phyloP scores from a whole-genome alignment of 1,140 invertebrate species.

The Parapsyche elsis region DNA sequence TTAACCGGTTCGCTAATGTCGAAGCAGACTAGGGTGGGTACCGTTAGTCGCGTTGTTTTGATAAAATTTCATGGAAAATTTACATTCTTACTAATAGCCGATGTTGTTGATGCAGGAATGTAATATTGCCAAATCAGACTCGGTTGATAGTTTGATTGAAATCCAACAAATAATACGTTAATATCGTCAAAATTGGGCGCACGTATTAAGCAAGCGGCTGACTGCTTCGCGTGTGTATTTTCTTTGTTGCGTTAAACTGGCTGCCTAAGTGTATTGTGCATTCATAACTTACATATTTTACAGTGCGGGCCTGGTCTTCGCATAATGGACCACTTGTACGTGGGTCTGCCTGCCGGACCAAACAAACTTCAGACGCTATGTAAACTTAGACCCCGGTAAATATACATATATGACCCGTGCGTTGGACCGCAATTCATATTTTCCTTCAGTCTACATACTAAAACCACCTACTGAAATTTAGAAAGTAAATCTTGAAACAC shows the following conservation, averaged over 20 bases:
- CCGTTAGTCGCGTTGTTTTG: slow-evolving; percentile 9
- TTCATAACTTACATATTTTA: slow-evolving; percentile 21
- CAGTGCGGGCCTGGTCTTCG: not conserved
- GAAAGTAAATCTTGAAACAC: too few relatives aligned
- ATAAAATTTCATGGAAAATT: not conserved
- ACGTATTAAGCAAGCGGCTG: too few relatives aligned
- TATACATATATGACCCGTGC: slow-evolving; percentile 2
- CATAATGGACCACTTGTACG: slow-evolving; percentile 23
- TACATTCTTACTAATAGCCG: not conserved
- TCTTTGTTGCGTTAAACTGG: not conserved
- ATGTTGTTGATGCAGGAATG: too few relatives aligned
- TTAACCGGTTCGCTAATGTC: slow-evolving; percentile 12
- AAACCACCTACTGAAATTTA: too few relatives aligned
- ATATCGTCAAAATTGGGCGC: too few relatives aligned
- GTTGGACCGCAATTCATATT: not conserved
- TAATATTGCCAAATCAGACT: too few relatives aligned
- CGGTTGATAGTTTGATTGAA: too few relatives aligned
- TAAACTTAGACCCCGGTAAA: slow-evolving; percentile 12
- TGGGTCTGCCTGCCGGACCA: slow-evolving; percentile 9
- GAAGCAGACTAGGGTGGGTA: not conserved
- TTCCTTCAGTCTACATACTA: not conserved
- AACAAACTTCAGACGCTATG: slow-evolving; percentile 29
- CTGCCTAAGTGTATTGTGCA: slow-evolving; percentile 22
- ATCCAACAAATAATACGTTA: too few relatives aligned
- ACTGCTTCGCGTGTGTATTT: not conserved